Evolutionary conservation across 1,140 invertebrate species (phyloP), one percentile per base, ranked within the genome.

Genomic region (Pogonomyrmex californicus): DNA sequence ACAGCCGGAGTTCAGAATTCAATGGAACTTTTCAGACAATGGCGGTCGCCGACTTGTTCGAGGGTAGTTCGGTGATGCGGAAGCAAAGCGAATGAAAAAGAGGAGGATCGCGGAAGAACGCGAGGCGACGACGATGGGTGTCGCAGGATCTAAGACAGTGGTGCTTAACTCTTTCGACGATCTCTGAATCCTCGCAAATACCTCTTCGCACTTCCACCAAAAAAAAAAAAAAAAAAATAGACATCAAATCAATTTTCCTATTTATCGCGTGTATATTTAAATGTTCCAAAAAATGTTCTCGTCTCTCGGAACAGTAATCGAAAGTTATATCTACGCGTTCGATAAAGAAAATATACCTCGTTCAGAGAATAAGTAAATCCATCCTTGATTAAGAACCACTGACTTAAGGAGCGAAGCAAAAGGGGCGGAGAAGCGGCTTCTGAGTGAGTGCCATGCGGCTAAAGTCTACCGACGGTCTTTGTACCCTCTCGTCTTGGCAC

Each of bases 1-100:
- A 17, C 49, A 36, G 63, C 65, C 88, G 66, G 79, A 91, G 86
- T 91, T 91, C 70, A 68, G 49, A 86, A 91, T 93, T 93, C 89
- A 93, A 93, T 92, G 86, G 90, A 92, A 92, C 88, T 91, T 90
- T 91, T 87, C 89, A 91, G 88, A 93, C 93, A 93, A 93, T 93
- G 89, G 90, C 75, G 41, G 54, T 76, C 73, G 60, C 56, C 86
- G 58, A 86, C 85, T 87, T 78, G 66, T 81, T 88, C 81, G 71
- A 66, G 87, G 49, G 41, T 65, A 54, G 87, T 90, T 89, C 60
- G 86, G 23, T 63, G 85, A 87, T 83, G 85, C 87, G 58, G 85
- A 76, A 88, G 36, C 65, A 62, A 81, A 71, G 63, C 65, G 44
- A 23, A 51, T 63, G 65, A 66, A 75, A 77, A 51, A 62, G 38